phyloP scores from a whole-genome alignment of 1,140 invertebrate species.

The Trichonephila clavipes region DNA sequence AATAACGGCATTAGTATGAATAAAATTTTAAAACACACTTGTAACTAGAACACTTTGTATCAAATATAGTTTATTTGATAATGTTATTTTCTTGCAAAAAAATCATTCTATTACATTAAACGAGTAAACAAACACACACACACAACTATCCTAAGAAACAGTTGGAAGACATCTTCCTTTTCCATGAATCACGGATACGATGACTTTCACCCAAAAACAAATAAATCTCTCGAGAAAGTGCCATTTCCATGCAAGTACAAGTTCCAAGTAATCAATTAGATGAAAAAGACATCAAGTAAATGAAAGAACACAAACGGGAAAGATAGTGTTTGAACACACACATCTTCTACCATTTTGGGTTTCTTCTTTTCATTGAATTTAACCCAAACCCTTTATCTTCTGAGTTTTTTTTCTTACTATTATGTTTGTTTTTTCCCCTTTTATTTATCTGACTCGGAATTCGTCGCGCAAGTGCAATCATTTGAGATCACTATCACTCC shows the following conservation, averaged over 20 bases:
- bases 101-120: background rate
- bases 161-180: background rate
- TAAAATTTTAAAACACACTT: too few species aligned
- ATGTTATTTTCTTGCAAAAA: background rate
- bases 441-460: too few species aligned
- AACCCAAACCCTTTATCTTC: background rate
- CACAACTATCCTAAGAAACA: background rate
- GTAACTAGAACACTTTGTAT: too few species aligned
- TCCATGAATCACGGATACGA: background rate
- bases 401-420: background rate
- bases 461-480: slow-evolving; percentile 1
- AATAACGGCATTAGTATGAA: too few species aligned
- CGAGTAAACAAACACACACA: background rate
- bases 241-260: slow-evolving; percentile 10
- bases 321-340: background rate
- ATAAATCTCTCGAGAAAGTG: background rate
- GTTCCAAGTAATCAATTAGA: background rate
- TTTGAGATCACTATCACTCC: background rate
- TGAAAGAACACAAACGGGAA: background rate
- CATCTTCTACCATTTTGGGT: background rate
- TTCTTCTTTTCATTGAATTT: slow-evolving; percentile 12
- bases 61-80: background rate
- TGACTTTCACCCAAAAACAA: background rate
- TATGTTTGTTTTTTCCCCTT: too few species aligned
- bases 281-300: background rate